Evolutionary conservation across 2,888 invertebrate species (phyloP).

Genomic region (Drosophila barbarae): DNA sequence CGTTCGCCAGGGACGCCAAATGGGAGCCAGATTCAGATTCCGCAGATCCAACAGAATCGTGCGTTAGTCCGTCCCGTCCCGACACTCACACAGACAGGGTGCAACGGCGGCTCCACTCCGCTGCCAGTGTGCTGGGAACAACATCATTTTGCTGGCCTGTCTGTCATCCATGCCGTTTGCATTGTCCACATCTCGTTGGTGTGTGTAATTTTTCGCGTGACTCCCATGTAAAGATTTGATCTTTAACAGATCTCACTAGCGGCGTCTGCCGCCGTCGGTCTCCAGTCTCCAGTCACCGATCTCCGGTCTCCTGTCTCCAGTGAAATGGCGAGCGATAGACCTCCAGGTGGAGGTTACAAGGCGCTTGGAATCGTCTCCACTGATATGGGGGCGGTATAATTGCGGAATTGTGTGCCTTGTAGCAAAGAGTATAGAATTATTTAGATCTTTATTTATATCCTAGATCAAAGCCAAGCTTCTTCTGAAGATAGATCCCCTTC

Average conservation of each 20-base stretch:
- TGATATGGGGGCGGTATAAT: not conserved
- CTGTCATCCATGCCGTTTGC: constrained; percentile 38
- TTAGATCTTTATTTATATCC: not conserved
- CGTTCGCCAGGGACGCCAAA: constrained; percentile 33
- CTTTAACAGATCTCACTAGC: constrained; percentile 28
- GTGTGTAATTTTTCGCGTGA: constrained; percentile 61
- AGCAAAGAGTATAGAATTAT: too few species aligned
- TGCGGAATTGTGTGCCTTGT: not conserved
- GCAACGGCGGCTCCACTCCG: constrained; percentile 14
- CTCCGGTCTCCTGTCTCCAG: constrained; percentile 12
- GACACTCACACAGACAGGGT: constrained; percentile 26
- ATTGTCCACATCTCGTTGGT: constrained; percentile 34
- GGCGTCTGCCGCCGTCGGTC: constrained; percentile 45
- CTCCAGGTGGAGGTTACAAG: constrained; percentile 1
- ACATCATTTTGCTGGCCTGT: constrained; percentile 31
- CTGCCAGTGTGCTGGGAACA: constrained; percentile 12
- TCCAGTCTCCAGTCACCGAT: constrained; percentile 25
- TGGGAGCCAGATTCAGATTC: constrained; percentile 18
- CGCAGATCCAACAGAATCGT: constrained; percentile 50
- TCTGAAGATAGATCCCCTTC: not conserved
- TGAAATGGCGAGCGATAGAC: not conserved
- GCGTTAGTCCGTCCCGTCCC: constrained; percentile 47
- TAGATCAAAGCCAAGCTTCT: not conserved
- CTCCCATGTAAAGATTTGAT: constrained; percentile 57
- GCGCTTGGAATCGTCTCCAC: not conserved